Percentiles rank a stretch among this genome's conserved stretches.
Evolutionary conservation across 2,113 vertebrate species (phyloP).

Genomic region (Hippolais icterina): DNA sequence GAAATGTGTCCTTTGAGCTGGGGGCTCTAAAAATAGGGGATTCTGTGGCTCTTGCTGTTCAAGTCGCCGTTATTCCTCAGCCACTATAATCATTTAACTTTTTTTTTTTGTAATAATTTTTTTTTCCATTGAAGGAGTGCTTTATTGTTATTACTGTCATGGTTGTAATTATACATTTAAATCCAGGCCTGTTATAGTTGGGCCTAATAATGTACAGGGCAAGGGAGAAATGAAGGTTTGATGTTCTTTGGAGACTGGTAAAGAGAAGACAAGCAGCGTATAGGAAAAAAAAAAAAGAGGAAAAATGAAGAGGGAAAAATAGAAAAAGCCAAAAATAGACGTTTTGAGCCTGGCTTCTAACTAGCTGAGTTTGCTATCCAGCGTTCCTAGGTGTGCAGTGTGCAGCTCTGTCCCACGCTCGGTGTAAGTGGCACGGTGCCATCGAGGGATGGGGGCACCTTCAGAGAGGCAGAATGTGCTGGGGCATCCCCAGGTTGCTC

Average conservation of each 20-base stretch:
- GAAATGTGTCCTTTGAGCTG: constrained; percentile 9
- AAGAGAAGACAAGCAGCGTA: background rate
- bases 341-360: constrained; percentile 14
- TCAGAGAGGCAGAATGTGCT: background rate
- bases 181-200: background rate
- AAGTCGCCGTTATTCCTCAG: background rate
- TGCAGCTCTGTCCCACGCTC: accelerated
- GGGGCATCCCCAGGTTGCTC: background rate
- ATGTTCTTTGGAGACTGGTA: background rate
- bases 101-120: background rate
- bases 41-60: background rate
- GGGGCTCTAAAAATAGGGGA: background rate
- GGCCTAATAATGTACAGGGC: background rate
- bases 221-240: constrained; percentile 28
- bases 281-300: background rate
- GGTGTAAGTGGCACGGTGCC: accelerated
- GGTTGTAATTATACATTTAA: constrained; percentile 39
- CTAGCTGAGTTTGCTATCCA: background rate
- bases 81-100: background rate
- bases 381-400: background rate
- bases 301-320: background rate
- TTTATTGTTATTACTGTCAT: constrained; percentile 47
- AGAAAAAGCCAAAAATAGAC: constrained; percentile 21
- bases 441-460: background rate
- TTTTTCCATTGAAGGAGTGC: constrained; percentile 34